Conservation (phyloP, 2,888 invertebrate genomes). For the Trisateles emortualis region DNA sequence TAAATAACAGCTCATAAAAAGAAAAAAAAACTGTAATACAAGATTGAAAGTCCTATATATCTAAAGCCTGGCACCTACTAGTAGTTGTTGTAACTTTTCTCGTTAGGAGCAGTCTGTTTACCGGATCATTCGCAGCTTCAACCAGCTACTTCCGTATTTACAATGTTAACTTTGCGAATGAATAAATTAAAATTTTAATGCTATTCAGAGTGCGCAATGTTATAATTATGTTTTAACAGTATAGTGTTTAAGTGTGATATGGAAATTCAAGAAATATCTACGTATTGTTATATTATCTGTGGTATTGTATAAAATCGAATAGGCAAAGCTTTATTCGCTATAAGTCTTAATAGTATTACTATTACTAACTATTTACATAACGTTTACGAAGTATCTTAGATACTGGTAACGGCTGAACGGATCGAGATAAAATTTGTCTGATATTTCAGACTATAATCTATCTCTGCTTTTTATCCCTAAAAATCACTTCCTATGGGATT, state of each 20-base stretch:
- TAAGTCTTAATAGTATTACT: no score
- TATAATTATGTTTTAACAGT: conserved; percentile 1
- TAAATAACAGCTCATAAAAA: no score
- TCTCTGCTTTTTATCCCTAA: no score
- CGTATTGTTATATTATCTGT: no score
- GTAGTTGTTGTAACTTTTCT: conserved; percentile 64
- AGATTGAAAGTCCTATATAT: conserved; percentile 21
- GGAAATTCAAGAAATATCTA: not conserved
- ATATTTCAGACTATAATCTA: no score
- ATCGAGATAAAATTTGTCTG: no score
- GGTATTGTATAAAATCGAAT: no score
- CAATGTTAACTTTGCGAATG: conserved; percentile 36
- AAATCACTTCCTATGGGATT: no score
- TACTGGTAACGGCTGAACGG: no score
- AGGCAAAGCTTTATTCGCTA: no score
- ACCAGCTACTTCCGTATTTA: conserved; percentile 43
- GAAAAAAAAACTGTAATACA: conserved; percentile 2
- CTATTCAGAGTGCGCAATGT: conserved; percentile 12
- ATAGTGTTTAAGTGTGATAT: not conserved
- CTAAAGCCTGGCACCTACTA: conserved; percentile 34
- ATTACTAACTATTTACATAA: no score
- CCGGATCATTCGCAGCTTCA: conserved; percentile 45
- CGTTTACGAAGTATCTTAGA: no score
- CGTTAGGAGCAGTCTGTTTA: conserved; percentile 61
- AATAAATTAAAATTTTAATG: conserved; percentile 53